Base-by-base conservation (phyloP, 2,797 vertebrate species). In the Alfaro cultratus region DNA sequence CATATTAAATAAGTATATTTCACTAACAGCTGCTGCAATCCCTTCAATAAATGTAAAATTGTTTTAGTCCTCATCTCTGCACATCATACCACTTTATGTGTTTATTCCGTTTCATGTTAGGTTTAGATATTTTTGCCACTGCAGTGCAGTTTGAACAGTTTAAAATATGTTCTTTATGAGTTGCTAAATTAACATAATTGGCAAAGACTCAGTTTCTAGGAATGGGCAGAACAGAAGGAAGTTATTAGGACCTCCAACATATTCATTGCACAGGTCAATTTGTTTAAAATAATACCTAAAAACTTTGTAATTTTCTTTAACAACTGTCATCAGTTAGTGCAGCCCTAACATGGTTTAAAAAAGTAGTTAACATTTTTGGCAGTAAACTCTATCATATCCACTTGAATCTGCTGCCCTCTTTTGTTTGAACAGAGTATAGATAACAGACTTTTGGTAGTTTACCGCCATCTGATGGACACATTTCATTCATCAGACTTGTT, bases 391-490 rank as follows among this genome's bases (percentile, higher is more conserved):
- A 36, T 73, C 13, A 36, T 10, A 36, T 73, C 21, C 39, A 62
- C 75, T 12, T 77, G 10, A 79, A 86, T 90, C 36, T 93, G 81
- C 90, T 92, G 86, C 93, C 90, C 78, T 34, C 91, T 62, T 77
- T 41, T 88, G 91, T 79, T 49, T 85, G 89, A 70, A 47, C 51
- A 82, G 16, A 64, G 36, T 41, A 60, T 80, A 13, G 70, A 79
- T 53, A 46, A 78, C 81, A 75, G 36, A 55, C 57, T n/a, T 29
- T 9, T 75, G 0, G 12, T 41, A n/a, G 36, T 29, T 85, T 93
- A 90, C 93, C 96, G 96, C 92, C 96, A 97, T 95, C 96, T 97
- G 96, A 95, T 96, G 97, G 96, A 91, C 95, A 90, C 72, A 43
- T 43, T 70, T 21, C 39, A 41, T 26, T n/a, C 0, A 13, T 39